Conservation (phyloP, 2,797 vertebrate genomes). For the Dromococcyx pavoninus region DNA sequence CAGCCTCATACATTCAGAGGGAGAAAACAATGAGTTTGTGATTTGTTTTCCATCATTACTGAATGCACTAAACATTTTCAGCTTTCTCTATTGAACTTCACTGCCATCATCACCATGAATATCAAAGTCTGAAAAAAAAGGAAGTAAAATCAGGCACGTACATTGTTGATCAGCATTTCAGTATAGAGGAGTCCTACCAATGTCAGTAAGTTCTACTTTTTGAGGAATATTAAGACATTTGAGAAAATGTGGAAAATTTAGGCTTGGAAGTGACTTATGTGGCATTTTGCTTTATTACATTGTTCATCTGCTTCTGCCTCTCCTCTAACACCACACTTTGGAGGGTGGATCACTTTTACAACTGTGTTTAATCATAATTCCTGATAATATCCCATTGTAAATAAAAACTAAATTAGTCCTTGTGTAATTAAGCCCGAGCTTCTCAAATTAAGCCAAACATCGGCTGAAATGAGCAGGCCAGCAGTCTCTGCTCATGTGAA, state of each 20-base stretch:
- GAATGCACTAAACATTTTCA: neutral
- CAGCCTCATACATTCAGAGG: neutral
- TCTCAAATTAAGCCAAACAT: neutral
- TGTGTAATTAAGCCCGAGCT: neutral
- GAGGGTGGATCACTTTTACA: neutral
- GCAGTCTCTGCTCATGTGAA: neutral
- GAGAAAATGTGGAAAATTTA: neutral
- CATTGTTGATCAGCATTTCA: neutral
- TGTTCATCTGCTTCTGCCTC: neutral
- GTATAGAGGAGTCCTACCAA: neutral
- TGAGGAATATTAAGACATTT: neutral
- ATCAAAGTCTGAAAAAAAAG: neutral
- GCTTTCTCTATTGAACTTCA: neutral
- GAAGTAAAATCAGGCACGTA: neutral
- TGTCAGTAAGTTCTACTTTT: neutral
- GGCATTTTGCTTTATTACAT: neutral
- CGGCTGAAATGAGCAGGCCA: neutral
- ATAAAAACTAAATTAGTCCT: constrained; percentile 10
- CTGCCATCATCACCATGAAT: neutral
- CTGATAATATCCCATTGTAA: neutral
- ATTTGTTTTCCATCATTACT: neutral
- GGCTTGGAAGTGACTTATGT: neutral
- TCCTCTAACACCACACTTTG: neutral
- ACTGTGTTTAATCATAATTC: neutral
- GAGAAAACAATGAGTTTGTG: neutral